Percentiles rank a stretch among this genome's conserved stretches.
These are phyloP conservation scores for Leptodactylus fallax DNA, from an alignment of 2,797 vertebrate genomes.

Conservation along the genomic window DNA sequence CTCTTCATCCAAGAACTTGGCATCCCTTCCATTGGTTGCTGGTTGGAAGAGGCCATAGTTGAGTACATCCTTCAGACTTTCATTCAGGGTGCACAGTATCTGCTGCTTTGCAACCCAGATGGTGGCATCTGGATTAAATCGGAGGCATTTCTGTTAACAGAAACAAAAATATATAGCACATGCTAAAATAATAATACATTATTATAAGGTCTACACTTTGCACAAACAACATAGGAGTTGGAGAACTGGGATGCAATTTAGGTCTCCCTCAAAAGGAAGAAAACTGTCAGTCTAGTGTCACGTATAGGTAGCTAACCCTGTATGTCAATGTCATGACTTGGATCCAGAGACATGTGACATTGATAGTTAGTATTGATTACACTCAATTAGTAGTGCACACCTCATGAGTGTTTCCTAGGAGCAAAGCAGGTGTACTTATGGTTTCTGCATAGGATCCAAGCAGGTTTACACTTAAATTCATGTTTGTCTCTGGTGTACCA, in stretches of 20 bases:
- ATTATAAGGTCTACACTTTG: background rate
- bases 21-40: slow-evolving; percentile 89
- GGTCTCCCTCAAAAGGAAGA: too few species aligned
- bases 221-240: background rate
- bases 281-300: background rate
- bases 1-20: slow-evolving; percentile 94
- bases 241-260: too few species aligned
- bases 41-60: slow-evolving; percentile 96
- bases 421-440: too few species aligned
- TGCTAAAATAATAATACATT: background rate
- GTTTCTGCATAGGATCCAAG: too few species aligned
- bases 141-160: slow-evolving; percentile 86
- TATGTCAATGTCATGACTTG: background rate
- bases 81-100: slow-evolving; percentile 91
- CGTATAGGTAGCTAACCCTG: background rate
- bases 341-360: too few species aligned
- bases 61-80: slow-evolving; percentile 90
- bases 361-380: too few species aligned
- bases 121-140: slow-evolving; percentile 91
- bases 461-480: too few species aligned
- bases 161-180: background rate
- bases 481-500: too few species aligned
- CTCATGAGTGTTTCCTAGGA: too few species aligned
- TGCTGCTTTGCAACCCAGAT: slow-evolving; percentile 97
- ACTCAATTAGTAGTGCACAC: too few species aligned